Evolutionary conservation across 2,797 vertebrate species (phyloP).

Genomic region (Sebastolobus altivelis): DNA sequence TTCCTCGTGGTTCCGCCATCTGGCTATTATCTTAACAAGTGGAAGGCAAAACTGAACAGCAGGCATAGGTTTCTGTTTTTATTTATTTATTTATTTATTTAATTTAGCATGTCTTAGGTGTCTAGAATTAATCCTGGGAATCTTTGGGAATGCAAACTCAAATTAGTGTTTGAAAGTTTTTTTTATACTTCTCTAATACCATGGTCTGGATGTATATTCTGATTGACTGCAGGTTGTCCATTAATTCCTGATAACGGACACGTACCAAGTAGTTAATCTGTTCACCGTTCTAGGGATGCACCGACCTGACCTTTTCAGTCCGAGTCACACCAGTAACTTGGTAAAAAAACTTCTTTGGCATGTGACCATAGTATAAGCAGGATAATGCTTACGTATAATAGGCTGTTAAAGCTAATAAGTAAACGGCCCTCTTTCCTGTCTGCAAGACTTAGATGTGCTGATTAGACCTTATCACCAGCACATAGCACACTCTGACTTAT

Average conservation of each 20-base stretch:
- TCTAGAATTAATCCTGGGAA: slow-evolving; percentile 7
- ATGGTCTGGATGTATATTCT: too few species aligned
- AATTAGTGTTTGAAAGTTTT: slow-evolving; percentile 32
- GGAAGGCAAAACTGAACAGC: slow-evolving; percentile 40
- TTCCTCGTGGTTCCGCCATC: slow-evolving; percentile 58
- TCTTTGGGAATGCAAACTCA: slow-evolving; percentile 1
- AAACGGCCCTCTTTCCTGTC: slow-evolving; percentile 17
- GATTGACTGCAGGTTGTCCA: too few species aligned
- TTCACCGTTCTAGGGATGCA: too few species aligned
- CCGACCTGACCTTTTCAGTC: too few species aligned
- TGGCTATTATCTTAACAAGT: slow-evolving; percentile 52
- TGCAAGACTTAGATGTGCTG: slow-evolving; percentile 2
- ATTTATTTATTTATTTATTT: slow-evolving; percentile 3
- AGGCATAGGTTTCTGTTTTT: slow-evolving; percentile 19
- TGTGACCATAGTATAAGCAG: neutral
- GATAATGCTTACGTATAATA: neutral
- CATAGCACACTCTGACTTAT: slow-evolving; percentile 1
- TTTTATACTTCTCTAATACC: too few species aligned
- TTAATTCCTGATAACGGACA: too few species aligned
- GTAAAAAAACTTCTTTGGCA: too few species aligned
- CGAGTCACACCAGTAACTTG: too few species aligned
- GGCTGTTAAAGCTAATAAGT: slow-evolving; percentile 4
- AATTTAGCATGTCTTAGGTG: neutral
- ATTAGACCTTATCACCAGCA: neutral
- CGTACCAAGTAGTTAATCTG: too few species aligned